These are phyloP conservation scores for Belgica antarctica DNA, from an alignment of 2,888 invertebrate genomes.

Conservation along the genomic window DNA sequence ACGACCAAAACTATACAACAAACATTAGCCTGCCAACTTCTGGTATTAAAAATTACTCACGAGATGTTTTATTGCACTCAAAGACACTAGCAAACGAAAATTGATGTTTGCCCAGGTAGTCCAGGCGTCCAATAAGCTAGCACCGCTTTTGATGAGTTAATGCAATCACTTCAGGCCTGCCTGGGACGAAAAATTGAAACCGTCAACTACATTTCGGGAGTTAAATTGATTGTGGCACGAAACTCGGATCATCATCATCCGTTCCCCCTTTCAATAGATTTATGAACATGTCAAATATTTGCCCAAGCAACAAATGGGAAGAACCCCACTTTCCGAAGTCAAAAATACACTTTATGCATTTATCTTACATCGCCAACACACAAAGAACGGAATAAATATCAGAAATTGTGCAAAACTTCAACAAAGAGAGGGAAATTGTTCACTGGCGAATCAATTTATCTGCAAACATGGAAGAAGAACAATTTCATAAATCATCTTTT, in stretches of 20 bases:
- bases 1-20: slow-evolving; percentile 42
- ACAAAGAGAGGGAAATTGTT: not conserved
- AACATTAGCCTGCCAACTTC: slow-evolving; percentile 29
- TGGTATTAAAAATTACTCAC: slow-evolving; percentile 24
- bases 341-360: slow-evolving; percentile 21
- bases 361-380: slow-evolving; percentile 1
- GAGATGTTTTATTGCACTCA: slow-evolving; percentile 28
- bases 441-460: slow-evolving; percentile 5
- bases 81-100: not conserved
- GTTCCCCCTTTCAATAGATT: slow-evolving; percentile 35
- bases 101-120: not conserved
- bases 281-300: slow-evolving; percentile 44
- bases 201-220: slow-evolving; percentile 17
- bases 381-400: not conserved
- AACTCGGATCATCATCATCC: slow-evolving; percentile 34
- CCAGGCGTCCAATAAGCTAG: not conserved
- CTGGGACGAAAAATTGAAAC: not conserved
- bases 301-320: slow-evolving; percentile 23
- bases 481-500: slow-evolving; percentile 22
- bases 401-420: not conserved
- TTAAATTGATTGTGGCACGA: slow-evolving; percentile 43
- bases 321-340: slow-evolving; percentile 12
- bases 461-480: slow-evolving; percentile 3
- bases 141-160: not conserved
- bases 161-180: not conserved